Evolutionary conservation across 2,113 vertebrate genomes (phyloP).

Genomic region (Parus major): DNA sequence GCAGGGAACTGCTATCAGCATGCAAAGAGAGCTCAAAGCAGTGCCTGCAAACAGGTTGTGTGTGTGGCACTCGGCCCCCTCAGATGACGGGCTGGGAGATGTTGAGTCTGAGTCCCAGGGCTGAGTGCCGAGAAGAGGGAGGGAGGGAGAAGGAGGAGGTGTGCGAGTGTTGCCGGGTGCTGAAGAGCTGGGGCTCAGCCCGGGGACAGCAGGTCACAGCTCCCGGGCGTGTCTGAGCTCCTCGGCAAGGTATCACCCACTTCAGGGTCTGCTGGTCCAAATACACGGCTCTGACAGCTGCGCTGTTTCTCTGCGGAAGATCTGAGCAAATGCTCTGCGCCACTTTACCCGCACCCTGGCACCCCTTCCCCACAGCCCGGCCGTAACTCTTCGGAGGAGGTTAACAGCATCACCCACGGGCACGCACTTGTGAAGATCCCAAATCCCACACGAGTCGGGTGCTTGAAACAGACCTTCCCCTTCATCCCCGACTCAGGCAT

Average conservation of each 20-base stretch:
- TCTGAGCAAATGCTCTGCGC: fast-evolving
- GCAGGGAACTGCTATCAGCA: background rate
- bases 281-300: fast-evolving
- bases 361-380: background rate
- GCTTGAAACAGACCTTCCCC: background rate
- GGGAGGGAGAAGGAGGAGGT: too few relatives aligned
- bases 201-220: background rate
- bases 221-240: fast-evolving
- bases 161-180: background rate
- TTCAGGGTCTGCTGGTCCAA: background rate
- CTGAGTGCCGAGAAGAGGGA: background rate
- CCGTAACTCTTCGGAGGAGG: background rate
- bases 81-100: fast-evolving
- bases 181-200: background rate
- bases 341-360: background rate
- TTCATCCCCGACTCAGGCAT: too few relatives aligned
- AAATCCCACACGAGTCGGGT: background rate
- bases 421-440: background rate
- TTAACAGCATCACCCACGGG: fast-evolving
- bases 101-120: fast-evolving
- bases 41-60: background rate
- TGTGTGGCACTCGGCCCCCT: background rate
- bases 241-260: fast-evolving
- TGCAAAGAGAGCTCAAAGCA: background rate
- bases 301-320: background rate